Evolutionary conservation across 2,888 invertebrate species (phyloP).

Genomic region (Crepidodera aurea): DNA sequence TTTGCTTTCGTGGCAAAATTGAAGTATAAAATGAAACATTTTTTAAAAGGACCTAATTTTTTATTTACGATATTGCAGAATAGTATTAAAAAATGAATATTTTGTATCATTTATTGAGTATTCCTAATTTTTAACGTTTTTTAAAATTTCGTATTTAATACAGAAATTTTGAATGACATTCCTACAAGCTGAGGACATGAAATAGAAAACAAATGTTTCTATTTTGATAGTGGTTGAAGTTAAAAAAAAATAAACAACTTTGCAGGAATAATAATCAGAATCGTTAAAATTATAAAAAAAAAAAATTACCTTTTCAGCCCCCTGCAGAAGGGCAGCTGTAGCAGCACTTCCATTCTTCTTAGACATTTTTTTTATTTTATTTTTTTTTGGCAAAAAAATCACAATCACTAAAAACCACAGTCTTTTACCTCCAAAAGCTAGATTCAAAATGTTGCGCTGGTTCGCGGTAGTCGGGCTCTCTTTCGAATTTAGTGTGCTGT

Average conservation of each 20-base stretch:
- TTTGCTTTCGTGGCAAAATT: too few relatives aligned
- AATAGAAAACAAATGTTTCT: too few relatives aligned
- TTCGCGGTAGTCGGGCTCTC: not conserved
- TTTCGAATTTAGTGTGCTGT: not conserved
- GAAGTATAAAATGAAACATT: too few relatives aligned
- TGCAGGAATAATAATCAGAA: not conserved
- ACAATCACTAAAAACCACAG: constrained; percentile 38
- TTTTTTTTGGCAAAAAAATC: constrained; percentile 35
- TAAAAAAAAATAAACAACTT: not conserved
- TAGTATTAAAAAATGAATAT: too few relatives aligned
- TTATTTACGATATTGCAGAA: too few relatives aligned
- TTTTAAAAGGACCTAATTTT: too few relatives aligned
- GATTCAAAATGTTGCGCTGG: constrained; percentile 31
- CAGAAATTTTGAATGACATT: too few relatives aligned
- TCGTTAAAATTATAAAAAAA: constrained; percentile 29
- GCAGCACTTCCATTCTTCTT: constrained; percentile 48
- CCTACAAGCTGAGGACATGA: too few relatives aligned
- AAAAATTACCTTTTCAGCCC: constrained; percentile 53
- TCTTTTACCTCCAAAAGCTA: constrained; percentile 35
- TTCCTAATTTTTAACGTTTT: too few relatives aligned
- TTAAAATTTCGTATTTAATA: too few relatives aligned
- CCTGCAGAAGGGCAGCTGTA: constrained; percentile 47
- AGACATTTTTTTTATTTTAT: constrained; percentile 44
- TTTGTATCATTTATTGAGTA: too few relatives aligned
- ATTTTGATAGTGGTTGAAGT: not conserved